Evolutionary conservation across 2,797 vertebrate genomes (phyloP).

Genomic region (Sebastes dallii): DNA sequence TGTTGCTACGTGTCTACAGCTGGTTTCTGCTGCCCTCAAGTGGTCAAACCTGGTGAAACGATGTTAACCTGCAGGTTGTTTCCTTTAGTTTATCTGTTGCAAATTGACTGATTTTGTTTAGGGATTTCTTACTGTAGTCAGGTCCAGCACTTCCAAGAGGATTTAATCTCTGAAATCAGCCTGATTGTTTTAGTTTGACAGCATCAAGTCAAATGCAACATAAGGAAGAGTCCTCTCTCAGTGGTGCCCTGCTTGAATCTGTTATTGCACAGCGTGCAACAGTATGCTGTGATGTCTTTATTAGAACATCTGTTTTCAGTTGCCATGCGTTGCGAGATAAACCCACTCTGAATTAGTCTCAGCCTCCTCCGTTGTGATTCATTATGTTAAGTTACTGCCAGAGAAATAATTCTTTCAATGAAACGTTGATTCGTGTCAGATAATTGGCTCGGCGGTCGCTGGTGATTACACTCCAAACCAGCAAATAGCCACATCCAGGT

Average conservation of each 20-base stretch:
- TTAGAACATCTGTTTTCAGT: constrained; percentile 34
- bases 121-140: not conserved
- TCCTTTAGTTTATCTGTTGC: not conserved
- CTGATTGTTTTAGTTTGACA: not conserved
- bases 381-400: not conserved
- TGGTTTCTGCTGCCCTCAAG: not conserved
- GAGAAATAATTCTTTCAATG: not conserved
- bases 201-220: not conserved
- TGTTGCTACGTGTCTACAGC: not conserved
- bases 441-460: not conserved
- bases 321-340: not conserved
- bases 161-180: not conserved
- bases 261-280: not conserved
- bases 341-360: not conserved
- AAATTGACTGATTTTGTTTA: not conserved
- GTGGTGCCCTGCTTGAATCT: not conserved
- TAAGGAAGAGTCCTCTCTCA: not conserved
- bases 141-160: not conserved
- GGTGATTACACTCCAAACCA: not conserved
- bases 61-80: not conserved
- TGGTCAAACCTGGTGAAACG: not conserved
- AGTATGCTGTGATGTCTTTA: constrained; percentile 12
- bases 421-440: not conserved
- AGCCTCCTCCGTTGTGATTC: not conserved
- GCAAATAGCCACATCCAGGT: not conserved